Evolutionary conservation across 2,113 vertebrate genomes (phyloP).

Genomic region (Australoheros scitulus): DNA sequence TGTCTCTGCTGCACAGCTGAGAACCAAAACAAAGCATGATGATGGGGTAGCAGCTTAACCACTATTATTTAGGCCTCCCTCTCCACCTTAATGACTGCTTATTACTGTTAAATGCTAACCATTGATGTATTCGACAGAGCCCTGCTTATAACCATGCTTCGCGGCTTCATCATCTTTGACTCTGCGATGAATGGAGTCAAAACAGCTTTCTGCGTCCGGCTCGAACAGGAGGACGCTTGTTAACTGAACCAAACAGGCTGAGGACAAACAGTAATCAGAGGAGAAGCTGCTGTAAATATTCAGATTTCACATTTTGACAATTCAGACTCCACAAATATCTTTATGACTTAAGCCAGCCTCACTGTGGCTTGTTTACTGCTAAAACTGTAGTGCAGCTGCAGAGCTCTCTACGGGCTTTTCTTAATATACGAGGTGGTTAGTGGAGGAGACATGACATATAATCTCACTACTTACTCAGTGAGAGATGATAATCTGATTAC

Average conservation of each 20-base stretch:
- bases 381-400: not conserved
- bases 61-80: conserved; percentile 10
- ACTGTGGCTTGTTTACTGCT: conserved; percentile 11
- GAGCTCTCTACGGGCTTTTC: conserved; percentile 13
- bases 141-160: conserved; percentile 15
- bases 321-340: not conserved
- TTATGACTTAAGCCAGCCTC: not conserved
- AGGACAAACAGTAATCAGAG: conserved; percentile 19
- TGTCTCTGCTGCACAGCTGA: not conserved
- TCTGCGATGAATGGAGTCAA: not conserved
- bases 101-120: conserved; percentile 44
- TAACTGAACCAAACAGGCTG: not conserved
- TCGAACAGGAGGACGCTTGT: conserved; percentile 36
- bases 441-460: conserved; percentile 25
- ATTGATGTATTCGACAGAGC: conserved; percentile 22
- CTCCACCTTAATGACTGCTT: conserved; percentile 28
- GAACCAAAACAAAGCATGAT: not conserved
- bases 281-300: conserved; percentile 15
- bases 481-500: conserved; percentile 66
- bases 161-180: conserved; percentile 16
- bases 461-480: conserved; percentile 37
- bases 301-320: not conserved
- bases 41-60: not conserved
- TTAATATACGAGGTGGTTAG: not conserved
- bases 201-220: not conserved